These are phyloP conservation scores for Timema podura DNA, from an alignment of 2,888 invertebrate genomes.

Conservation along the genomic window DNA sequence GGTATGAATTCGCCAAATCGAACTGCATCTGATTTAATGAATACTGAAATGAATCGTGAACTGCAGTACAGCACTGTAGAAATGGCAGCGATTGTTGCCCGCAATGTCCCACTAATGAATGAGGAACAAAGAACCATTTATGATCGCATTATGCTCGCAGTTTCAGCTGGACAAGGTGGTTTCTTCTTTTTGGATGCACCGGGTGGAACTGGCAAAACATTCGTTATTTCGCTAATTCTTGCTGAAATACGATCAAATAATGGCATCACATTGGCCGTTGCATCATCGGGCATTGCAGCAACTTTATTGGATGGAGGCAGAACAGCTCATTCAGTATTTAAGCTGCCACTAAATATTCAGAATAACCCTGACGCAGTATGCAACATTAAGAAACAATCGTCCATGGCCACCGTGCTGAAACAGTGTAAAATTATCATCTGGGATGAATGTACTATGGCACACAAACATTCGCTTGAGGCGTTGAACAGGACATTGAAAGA, in stretches of 20 bases:
- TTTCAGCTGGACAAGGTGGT: conserved; percentile 2
- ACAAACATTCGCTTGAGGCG: conserved; percentile 11
- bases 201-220: conserved; percentile 36
- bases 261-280: neutral
- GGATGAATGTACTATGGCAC: conserved; percentile 16
- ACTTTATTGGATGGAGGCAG: conserved; percentile 11
- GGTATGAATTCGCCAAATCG: conserved; percentile 35
- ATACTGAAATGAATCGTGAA: conserved; percentile 32
- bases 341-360: conserved; percentile 6
- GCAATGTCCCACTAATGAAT: conserved; percentile 14
- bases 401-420: conserved; percentile 5
- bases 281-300: neutral
- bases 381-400: conserved; percentile 3
- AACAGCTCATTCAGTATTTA: conserved; percentile 7
- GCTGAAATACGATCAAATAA: conserved; percentile 26
- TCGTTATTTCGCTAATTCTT: conserved; percentile 34
- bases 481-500: neutral
- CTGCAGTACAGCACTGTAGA: conserved; percentile 31
- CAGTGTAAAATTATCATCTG: conserved; percentile 7
- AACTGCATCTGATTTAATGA: conserved; percentile 9
- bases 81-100: conserved; percentile 15
- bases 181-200: conserved; percentile 29
- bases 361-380: conserved; percentile 7
- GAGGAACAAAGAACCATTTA: neutral
- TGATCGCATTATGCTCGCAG: conserved; percentile 2